Evolutionary conservation across 2,888 invertebrate species (phyloP), one percentile per base, ranked within the genome.

Genomic region (Dryobotodes eremita): DNA sequence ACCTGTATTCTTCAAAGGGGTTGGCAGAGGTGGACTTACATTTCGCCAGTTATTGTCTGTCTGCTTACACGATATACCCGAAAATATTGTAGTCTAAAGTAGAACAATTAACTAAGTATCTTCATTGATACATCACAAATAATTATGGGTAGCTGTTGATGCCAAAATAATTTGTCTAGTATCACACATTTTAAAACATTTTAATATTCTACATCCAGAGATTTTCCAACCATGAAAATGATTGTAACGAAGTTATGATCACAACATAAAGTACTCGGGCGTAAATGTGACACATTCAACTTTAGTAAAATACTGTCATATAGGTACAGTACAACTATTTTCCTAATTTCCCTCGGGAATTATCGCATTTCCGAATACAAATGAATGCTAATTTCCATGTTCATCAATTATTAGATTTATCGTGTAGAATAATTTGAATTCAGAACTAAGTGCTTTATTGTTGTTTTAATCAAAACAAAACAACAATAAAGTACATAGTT

Each of bases 81-180:
- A 74, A 80, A 57, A 50, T 57, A 73, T 82, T 59, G 26, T 71
- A 64, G 59, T 59, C 55, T 78, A 59, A 69, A 69, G 48, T 83
- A 79, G 59, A 79, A 64, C 59, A 74, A 65, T n/a, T 66, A 55
- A 57, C 42, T 15, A 71, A 50, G 36, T 80, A 80, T 57, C 53
- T 55, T 59, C 50, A 72, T 73, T 55, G 31, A 70, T 74, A 71
- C 31, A 71, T 64, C 75, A 59, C 50, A 46, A 71, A 26, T 10
- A 55, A 55, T 46, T 55, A 74, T 46, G n/a, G n/a, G 7, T 26
- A 42, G 71, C 11, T 26, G 4, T 65, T 26, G 26, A 4, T 36
- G 48, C 3, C 57, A 59, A 72, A 75, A 72, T 75, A 57, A 71
- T 72, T 57, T 31, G n/a, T 36, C 57, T 46, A 46, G 2, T 46